phyloP scores from a whole-genome alignment of 1,140 invertebrate genomes.

The Drosophila malerkotliana region DNA sequence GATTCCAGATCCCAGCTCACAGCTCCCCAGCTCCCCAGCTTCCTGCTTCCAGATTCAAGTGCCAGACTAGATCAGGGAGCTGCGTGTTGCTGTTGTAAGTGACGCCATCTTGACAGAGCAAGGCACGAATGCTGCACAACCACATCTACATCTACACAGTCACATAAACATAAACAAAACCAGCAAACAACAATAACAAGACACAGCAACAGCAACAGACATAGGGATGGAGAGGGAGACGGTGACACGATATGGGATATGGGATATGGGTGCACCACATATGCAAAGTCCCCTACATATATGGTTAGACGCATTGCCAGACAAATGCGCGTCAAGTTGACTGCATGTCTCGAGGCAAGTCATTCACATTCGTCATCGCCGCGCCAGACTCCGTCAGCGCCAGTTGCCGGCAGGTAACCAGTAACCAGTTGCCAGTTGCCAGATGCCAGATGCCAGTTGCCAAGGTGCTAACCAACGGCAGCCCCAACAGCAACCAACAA shows the following conservation, averaged over 20 bases:
- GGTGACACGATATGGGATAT: slow-evolving; percentile 20
- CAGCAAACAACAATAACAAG: slow-evolving; percentile 44
- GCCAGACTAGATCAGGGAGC: slow-evolving; percentile 11
- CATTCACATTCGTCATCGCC: slow-evolving; percentile 79
- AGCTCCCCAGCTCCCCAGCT: not conserved
- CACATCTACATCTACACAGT: slow-evolving; percentile 13
- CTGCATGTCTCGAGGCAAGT: slow-evolving; percentile 81
- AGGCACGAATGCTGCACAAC: slow-evolving; percentile 22
- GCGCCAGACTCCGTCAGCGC: slow-evolving; percentile 45
- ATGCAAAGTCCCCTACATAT: slow-evolving; percentile 47
- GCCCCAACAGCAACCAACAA: slow-evolving; percentile 47
- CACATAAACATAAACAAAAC: slow-evolving; percentile 4
- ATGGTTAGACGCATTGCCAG: slow-evolving; percentile 78
- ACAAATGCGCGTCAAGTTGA: slow-evolving; percentile 82
- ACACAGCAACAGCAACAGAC: slow-evolving; percentile 6
- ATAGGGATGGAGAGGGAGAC: not conserved
- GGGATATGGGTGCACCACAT: slow-evolving; percentile 34
- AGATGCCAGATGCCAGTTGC: slow-evolving; percentile 38
- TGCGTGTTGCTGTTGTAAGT: slow-evolving; percentile 54
- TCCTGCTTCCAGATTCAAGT: slow-evolving; percentile 3
- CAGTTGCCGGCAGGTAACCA: slow-evolving; percentile 32
- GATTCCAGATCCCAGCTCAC: not conserved
- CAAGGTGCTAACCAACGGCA: slow-evolving; percentile 68
- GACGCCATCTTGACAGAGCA: slow-evolving; percentile 76
- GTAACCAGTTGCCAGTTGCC: slow-evolving; percentile 32